phyloP scores from a whole-genome alignment of 1,140 invertebrate genomes.

The Spodoptera frugiperda region DNA sequence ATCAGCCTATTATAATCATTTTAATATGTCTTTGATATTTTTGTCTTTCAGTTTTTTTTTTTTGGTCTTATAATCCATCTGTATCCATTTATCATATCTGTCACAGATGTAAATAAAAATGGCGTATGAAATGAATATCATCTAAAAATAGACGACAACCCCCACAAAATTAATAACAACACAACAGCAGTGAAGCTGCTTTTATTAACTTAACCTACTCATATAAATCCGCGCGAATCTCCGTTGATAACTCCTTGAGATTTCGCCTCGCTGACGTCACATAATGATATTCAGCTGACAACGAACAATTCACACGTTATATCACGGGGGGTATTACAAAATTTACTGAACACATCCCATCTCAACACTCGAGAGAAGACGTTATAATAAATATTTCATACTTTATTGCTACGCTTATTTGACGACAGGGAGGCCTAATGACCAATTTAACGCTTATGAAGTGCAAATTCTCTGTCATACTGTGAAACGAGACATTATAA shows the following conservation, averaged over 20 bases:
- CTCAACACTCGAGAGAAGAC: constrained; percentile 45
- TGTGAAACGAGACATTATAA: constrained; percentile 78
- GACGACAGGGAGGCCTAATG: constrained; percentile 72
- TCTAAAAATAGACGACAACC: not conserved
- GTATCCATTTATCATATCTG: too few relatives aligned
- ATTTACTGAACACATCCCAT: constrained; percentile 47
- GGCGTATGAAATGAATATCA: too few relatives aligned
- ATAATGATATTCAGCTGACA: constrained; percentile 45
- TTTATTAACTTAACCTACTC: constrained; percentile 22
- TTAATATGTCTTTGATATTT: too few relatives aligned
- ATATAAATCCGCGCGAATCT: constrained; percentile 33
- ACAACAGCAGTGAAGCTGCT: not conserved
- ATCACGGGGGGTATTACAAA: constrained; percentile 40
- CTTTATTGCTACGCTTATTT: constrained; percentile 72
- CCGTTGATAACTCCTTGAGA: constrained; percentile 43
- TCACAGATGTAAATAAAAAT: too few relatives aligned
- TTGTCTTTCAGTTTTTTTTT: too few relatives aligned
- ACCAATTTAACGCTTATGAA: constrained; percentile 83
- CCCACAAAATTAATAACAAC: constrained; percentile 10
- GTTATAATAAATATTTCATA: constrained; percentile 77
- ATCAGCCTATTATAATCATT: too few relatives aligned
- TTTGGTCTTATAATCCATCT: too few relatives aligned
- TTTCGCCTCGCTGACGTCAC: constrained; percentile 24
- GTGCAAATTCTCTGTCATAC: constrained; percentile 82
- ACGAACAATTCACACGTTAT: constrained; percentile 46